Base-by-base conservation (phyloP, 2,797 vertebrate species). In the Channa striata region DNA sequence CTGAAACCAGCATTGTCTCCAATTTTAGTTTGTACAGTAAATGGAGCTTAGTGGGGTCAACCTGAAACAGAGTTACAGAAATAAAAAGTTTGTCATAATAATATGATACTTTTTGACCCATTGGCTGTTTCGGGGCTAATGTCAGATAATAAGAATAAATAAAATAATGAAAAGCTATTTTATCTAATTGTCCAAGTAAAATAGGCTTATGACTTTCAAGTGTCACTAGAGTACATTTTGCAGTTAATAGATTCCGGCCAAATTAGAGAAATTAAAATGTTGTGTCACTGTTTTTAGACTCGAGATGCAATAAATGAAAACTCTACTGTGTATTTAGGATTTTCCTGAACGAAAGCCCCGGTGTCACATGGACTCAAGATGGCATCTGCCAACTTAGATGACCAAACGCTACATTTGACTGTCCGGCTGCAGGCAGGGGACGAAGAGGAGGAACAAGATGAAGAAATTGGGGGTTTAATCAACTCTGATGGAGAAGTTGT, bases 401-500 rank as follows among this genome's bases (percentile, higher is more conserved):
- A 84, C 59, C 80, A 84, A 78, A 78, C 85, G 0, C 82, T 89
- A 16, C 83, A 79, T 59, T 46, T 91, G 68, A 90, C 84, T 34
- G 84, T 90, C 20, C 81, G 84, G 52, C 44, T 91, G 36, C 85
- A 83, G 53, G 83, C 83, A 1, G 89, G 59, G 7, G 82, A 80
- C 0, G 72, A 71, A 3, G 61, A 78, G 34, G 74, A 75, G 1
- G 63, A 79, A 13, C 51, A 56, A 23, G 70, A 86, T 54, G 87
- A 90, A 74, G 85, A 83, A 78, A 79, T 86, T 1, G 67, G 84
- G 54, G 78, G 82, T 64, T 86, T 90, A 71, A 89, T 90, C 77
- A 90, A 90, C 77, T 89, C 86, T 11, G 87, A 91, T 25, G 87
- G 90, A 62, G 87, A 90, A 57, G 85, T 89, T 69, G 77, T 90